Percentiles rank a stretch among this genome's conserved stretches.
These are phyloP conservation scores for Pantherophis guttatus DNA, from an alignment of 2,113 vertebrate species.

Conservation along the genomic window DNA sequence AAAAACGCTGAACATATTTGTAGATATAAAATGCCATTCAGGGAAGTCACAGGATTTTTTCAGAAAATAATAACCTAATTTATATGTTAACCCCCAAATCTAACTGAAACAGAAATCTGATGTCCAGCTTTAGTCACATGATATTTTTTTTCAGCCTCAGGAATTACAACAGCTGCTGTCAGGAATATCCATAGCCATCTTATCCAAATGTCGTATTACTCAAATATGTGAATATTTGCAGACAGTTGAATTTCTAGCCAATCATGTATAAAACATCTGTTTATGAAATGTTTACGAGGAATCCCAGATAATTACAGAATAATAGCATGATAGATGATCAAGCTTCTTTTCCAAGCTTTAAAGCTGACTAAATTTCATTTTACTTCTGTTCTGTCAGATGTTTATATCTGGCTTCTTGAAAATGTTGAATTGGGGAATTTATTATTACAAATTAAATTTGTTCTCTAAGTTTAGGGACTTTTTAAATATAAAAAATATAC, in stretches of 20 bases:
- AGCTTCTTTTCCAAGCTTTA: not conserved
- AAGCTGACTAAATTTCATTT: not conserved
- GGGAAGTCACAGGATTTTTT: not conserved
- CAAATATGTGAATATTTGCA: not conserved
- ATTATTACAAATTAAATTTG: not conserved
- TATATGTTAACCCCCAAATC: not conserved
- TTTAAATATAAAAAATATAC: not conserved
- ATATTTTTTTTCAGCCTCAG: not conserved
- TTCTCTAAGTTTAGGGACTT: not conserved
- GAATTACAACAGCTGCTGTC: not conserved
- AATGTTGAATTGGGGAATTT: not conserved
- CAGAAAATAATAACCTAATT: not conserved
- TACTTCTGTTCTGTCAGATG: not conserved
- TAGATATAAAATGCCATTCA: not conserved
- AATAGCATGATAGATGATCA: not conserved
- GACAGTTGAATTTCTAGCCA: not conserved
- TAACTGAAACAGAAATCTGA: not conserved
- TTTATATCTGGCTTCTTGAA: not conserved
- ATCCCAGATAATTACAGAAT: not conserved
- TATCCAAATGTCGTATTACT: not conserved
- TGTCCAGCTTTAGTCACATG: not conserved
- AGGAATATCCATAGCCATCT: not conserved
- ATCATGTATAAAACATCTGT: not conserved
- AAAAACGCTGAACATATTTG: not conserved
- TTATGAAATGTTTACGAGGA: not conserved